These are phyloP conservation scores for Psophia crepitans DNA, from an alignment of 2,113 vertebrate species.

Conservation along the genomic window DNA sequence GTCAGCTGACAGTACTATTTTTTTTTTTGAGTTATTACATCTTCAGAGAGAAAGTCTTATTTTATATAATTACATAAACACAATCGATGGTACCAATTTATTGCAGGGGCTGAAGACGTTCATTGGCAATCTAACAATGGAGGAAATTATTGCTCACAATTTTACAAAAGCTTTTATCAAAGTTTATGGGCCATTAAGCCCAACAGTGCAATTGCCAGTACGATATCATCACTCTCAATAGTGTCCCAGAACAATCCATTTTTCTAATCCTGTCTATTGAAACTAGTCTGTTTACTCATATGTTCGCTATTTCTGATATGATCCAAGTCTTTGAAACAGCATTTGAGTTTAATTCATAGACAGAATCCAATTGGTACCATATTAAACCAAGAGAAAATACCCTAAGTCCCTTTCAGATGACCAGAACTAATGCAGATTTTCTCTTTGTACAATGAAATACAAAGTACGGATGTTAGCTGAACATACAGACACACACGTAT, in stretches of 20 bases:
- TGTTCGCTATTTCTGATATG: neutral
- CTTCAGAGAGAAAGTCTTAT: neutral
- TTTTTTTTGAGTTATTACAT: neutral
- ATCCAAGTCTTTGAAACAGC: neutral
- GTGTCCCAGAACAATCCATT: neutral
- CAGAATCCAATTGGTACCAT: neutral
- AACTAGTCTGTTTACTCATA: neutral
- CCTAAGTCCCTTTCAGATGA: neutral
- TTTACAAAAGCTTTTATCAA: conserved; percentile 42
- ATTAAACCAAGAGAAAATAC: neutral
- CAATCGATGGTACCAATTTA: neutral
- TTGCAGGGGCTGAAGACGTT: neutral
- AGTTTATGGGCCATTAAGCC: conserved; percentile 36
- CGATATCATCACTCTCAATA: neutral
- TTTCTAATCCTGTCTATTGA: neutral
- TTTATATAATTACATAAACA: neutral
- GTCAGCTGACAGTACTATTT: neutral
- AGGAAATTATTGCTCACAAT: conserved; percentile 18
- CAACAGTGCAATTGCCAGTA: neutral
- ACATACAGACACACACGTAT: neutral
- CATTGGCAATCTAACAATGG: neutral
- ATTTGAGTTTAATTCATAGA: neutral
- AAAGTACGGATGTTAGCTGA: neutral
- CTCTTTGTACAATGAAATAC: neutral
- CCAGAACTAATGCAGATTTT: neutral